Conservation (phyloP, 2,797 vertebrate species). For the Adrianichthys oophorus region DNA sequence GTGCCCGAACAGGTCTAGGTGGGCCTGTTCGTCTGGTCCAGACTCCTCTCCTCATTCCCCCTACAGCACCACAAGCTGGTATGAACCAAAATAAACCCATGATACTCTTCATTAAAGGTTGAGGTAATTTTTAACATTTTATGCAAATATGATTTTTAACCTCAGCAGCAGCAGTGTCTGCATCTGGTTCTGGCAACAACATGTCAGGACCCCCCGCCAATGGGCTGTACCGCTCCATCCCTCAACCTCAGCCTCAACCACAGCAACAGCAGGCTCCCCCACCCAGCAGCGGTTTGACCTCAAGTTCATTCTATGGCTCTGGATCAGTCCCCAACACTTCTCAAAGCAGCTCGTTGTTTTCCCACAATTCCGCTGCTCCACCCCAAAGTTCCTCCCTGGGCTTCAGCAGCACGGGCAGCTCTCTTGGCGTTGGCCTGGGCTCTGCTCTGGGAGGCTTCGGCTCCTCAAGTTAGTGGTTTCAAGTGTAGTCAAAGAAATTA, state of each 20-base stretch:
- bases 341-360: constrained; percentile 97
- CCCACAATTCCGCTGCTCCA: constrained; percentile 89
- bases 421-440: constrained; percentile 91
- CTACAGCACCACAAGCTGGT: constrained; percentile 96
- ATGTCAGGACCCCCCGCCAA: constrained; percentile 88
- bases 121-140: neutral
- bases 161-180: constrained; percentile 87
- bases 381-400: constrained; percentile 91
- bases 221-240: constrained; percentile 91
- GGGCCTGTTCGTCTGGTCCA: constrained; percentile 94
- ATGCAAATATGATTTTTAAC: neutral
- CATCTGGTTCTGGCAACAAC: constrained; percentile 89
- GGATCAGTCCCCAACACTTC: constrained; percentile 89
- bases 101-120: neutral
- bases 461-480: constrained; percentile 87
- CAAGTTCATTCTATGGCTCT: constrained; percentile 95
- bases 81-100: constrained; percentile 27
- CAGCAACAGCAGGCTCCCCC: constrained; percentile 85
- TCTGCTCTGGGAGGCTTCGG: constrained; percentile 97
- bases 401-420: constrained; percentile 87
- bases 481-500: neutral
- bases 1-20: constrained; percentile 89
- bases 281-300: constrained; percentile 87
- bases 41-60: constrained; percentile 93
- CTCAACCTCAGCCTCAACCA: constrained; percentile 85